Evolutionary conservation across 1,140 invertebrate species (phyloP), one percentile per base, ranked within the genome.

Genomic region (Bemisia tabaci): DNA sequence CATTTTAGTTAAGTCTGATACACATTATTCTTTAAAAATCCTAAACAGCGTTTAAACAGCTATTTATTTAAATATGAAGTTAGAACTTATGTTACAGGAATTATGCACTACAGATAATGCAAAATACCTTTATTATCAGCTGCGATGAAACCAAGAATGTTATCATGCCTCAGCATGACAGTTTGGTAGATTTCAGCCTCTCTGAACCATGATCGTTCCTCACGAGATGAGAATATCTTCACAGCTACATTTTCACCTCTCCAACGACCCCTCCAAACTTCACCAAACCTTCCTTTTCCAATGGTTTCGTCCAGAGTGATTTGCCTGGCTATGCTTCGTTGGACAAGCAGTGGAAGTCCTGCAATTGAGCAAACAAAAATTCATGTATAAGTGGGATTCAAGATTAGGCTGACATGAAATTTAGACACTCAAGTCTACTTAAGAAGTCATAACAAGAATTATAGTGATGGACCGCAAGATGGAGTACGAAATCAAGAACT

Each of bases 161-260:
- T 94, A 72, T 94, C 90, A 75, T 95, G 92, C 1, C 91, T 82
- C 0, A 94, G 75, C 71, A 92, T 80, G n/a, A 88, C 83, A 26
- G 89, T 90, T 78, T 89, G 90, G 73, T 95, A 95, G 66, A 95
- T 92, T 78, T 95, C 90, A 1, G 91, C 92, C 77, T 96, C 93
- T 33, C 92, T 80, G 64, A 85, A 85, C 92, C 92, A 95, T 17
- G 90, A 92, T 22, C 87, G 83, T 77, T 95, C 92, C 74, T 95
- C 92, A 63, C 88, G 81, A 22, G 91, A 92, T 63, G 88, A 90
- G 75, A 95, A 95, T 70, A 94, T 94, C 75, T 95, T 95, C 0
- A 95, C 91, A 63, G 93, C 93, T 9, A 95, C 90, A 77, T 82
- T 87, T 75, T 94, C 92, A 12, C 90, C 90, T 69, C 91, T 84